These are phyloP conservation scores for Nycticorax nycticorax DNA, from an alignment of 2,113 vertebrate genomes.

Conservation along the genomic window DNA sequence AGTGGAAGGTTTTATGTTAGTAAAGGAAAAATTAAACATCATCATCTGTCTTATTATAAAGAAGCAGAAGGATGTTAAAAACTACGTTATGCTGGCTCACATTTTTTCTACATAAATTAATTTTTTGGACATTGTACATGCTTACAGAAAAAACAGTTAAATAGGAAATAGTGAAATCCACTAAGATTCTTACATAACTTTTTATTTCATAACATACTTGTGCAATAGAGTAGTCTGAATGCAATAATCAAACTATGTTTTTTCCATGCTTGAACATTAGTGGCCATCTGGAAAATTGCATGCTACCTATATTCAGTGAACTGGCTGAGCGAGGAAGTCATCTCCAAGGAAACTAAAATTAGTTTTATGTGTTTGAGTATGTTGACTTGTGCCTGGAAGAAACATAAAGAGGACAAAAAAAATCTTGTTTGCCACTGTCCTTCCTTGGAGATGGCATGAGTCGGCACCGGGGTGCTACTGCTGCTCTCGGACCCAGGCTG, in stretches of 20 bases:
- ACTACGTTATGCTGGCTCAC: neutral
- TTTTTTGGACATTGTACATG: neutral
- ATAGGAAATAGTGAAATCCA: constrained; percentile 28
- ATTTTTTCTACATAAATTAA: neutral
- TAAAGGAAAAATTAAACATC: neutral
- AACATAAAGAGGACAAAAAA: neutral
- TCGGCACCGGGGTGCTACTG: fast-evolving
- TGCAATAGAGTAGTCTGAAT: neutral
- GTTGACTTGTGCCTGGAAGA: neutral
- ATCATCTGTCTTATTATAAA: neutral
- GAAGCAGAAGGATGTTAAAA: neutral
- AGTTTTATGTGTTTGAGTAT: neutral
- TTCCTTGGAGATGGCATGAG: neutral
- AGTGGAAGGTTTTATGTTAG: neutral
- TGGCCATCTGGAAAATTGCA: neutral
- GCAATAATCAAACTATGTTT: neutral
- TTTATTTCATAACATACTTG: neutral
- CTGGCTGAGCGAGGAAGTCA: neutral
- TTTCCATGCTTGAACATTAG: neutral
- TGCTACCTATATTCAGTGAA: neutral
- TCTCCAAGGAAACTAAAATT: neutral
- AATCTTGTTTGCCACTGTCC: neutral
- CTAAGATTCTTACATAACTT: neutral
- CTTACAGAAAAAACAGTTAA: neutral
- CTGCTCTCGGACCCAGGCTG: neutral